A percentile compares a stretch with the other conserved stretches of the same genome.
phyloP scores from a whole-genome alignment of 2,888 invertebrate species.

The Callyntrura guangdongensis region DNA sequence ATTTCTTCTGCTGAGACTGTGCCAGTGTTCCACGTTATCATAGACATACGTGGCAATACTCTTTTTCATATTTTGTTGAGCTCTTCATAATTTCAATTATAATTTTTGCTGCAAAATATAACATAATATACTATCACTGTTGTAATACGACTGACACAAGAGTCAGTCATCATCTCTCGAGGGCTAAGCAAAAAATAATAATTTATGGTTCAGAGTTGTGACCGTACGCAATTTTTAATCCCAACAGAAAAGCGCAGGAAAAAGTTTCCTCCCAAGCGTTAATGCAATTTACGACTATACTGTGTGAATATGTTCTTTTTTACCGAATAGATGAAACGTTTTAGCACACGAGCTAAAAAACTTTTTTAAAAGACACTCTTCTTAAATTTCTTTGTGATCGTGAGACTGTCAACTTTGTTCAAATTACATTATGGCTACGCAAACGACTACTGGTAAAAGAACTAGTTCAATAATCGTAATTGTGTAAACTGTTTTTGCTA shows the following conservation, averaged over 20 bases:
- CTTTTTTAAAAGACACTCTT: not conserved
- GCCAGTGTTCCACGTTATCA: not conserved
- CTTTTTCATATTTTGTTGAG: not conserved
- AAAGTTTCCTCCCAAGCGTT: not conserved
- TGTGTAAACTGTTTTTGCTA: not conserved
- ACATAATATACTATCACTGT: not conserved
- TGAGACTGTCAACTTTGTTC: not conserved
- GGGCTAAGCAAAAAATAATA: slow-evolving; percentile 33
- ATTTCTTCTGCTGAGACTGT: not conserved
- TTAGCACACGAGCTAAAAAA: not conserved
- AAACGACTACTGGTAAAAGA: not conserved
- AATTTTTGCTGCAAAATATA: not conserved
- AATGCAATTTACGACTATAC: not conserved
- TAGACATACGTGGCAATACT: not conserved
- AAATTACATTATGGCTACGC: not conserved
- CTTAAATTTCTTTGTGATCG: not conserved
- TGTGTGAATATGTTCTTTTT: not conserved
- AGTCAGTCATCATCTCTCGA: not conserved
- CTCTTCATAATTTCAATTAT: not conserved
- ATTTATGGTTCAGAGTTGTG: slow-evolving; percentile 7
- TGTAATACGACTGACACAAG: not conserved
- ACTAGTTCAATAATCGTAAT: slow-evolving; percentile 1
- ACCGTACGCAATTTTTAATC: slow-evolving; percentile 9
- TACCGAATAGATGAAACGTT: not conserved
- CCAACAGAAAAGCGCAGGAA: not conserved